A percentile compares a stretch with the other conserved stretches of the same genome.
These are phyloP conservation scores for Hydraecia micacea DNA, from an alignment of 2,888 invertebrate species.

Conservation along the genomic window DNA sequence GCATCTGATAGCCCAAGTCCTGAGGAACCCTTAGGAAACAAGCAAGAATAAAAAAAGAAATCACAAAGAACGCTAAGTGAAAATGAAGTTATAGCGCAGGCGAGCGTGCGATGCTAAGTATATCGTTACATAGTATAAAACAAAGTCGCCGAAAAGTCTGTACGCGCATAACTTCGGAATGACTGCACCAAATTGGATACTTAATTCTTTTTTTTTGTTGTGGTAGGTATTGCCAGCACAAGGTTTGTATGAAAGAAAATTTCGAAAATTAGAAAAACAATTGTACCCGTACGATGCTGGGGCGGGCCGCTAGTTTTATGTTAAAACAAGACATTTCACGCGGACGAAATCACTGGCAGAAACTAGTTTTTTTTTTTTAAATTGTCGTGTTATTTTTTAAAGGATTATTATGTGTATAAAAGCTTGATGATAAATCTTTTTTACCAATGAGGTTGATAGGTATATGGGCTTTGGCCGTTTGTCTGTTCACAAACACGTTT, in stretches of 20 bases:
- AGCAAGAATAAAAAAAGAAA: neutral
- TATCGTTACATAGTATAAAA: neutral
- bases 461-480: conserved; percentile 44
- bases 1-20: neutral
- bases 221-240: no score
- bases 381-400: conserved; percentile 57
- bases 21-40: neutral
- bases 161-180: no score
- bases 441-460: conserved; percentile 53
- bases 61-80: no score
- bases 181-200: no score
- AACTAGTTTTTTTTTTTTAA: neutral
- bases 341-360: no score
- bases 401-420: conserved; percentile 50
- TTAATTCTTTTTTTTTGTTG: no score
- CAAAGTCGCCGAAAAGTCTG: no score
- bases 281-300: no score
- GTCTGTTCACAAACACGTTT: conserved; percentile 51
- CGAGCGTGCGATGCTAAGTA: neutral
- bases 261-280: no score
- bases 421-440: conserved; percentile 57
- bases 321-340: neutral
- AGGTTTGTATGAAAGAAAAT: no score
- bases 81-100: neutral
- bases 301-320: no score